These are phyloP conservation scores for Marmota monax DNA, from an alignment of 2,113 vertebrate species.

Conservation along the genomic window DNA sequence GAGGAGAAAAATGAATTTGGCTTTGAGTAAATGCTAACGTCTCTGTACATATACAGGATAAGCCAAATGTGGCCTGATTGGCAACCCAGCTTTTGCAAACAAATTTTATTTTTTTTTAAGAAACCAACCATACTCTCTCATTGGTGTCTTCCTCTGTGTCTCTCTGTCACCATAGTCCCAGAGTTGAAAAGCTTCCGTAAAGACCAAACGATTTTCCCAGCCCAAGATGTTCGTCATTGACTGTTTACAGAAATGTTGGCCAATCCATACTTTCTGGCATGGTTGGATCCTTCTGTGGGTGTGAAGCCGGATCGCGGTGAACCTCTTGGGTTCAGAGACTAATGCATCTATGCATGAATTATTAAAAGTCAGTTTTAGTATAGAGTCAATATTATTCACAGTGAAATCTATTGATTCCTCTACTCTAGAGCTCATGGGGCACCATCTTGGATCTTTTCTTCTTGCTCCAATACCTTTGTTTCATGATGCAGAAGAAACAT, in stretches of 20 bases:
- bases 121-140: neutral
- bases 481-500: neutral
- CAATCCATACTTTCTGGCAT: fast-evolving
- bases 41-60: fast-evolving
- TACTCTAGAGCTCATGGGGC: fast-evolving
- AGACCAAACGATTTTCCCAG: fast-evolving
- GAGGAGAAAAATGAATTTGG: neutral
- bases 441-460: too few species aligned
- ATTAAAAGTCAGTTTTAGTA: neutral
- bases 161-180: fast-evolving
- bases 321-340: fast-evolving
- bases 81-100: neutral
- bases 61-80: neutral
- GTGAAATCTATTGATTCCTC: fast-evolving
- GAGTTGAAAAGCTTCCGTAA: fast-evolving
- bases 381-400: too few species aligned
- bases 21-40: too few species aligned
- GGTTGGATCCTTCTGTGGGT: fast-evolving
- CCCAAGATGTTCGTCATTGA: neutral
- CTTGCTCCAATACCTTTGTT: too few species aligned
- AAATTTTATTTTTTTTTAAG: neutral
- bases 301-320: fast-evolving
- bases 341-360: neutral
- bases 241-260: neutral
- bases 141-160: fast-evolving